A percentile compares a stretch with the other conserved stretches of the same genome.
Evolutionary conservation across 1,140 invertebrate species (phyloP).

Genomic region (Papilio helenus): DNA sequence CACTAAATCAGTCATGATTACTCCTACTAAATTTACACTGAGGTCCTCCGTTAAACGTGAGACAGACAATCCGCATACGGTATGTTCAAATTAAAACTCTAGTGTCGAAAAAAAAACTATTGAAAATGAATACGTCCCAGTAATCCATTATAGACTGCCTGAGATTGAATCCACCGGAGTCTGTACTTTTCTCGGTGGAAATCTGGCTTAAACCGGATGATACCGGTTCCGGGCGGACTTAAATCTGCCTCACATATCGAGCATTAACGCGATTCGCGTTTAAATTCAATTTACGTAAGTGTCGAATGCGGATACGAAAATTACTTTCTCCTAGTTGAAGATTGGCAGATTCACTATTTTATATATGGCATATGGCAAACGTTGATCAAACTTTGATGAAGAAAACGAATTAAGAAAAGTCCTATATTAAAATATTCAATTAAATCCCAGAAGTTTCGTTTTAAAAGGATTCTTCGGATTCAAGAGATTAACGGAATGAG

Average conservation of each 20-base stretch:
- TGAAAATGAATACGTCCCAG: background rate
- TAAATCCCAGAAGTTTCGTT: background rate
- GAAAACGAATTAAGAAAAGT: no score
- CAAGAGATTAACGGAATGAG: background rate
- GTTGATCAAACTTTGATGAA: background rate
- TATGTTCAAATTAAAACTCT: background rate
- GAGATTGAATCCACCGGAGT: conserved; percentile 10
- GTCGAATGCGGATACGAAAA: background rate
- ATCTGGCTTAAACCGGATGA: conserved; percentile 22
- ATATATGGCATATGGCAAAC: background rate
- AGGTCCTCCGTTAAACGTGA: background rate
- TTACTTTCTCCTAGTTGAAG: background rate
- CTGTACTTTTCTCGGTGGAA: conserved; percentile 15
- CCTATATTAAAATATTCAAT: background rate
- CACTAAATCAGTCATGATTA: no score
- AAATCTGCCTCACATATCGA: conserved; percentile 11
- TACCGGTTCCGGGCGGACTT: background rate
- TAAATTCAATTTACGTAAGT: conserved; percentile 13
- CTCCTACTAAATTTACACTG: no score
- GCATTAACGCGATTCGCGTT: conserved; percentile 3
- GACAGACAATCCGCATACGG: background rate
- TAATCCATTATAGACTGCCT: conserved; percentile 20
- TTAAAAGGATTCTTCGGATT: background rate
- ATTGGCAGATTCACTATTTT: background rate
- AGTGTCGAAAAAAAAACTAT: conserved; percentile 12